These are phyloP conservation scores for Amphipyra tragopoginis DNA, from an alignment of 2,888 invertebrate species.

Conservation along the genomic window DNA sequence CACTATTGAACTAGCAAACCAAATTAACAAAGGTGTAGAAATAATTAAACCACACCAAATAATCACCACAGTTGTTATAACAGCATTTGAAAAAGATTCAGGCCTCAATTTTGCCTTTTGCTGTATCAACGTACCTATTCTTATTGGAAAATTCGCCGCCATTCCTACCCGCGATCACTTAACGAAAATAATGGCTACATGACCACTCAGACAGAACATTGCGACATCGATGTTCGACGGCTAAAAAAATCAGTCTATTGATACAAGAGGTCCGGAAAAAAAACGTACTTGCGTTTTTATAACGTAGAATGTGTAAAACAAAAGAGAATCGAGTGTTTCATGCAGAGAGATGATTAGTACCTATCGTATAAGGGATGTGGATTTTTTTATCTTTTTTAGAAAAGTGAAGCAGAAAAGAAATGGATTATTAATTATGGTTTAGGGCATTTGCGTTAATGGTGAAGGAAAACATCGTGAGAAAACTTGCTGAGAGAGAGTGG, in stretches of 20 bases:
- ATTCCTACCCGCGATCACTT: constrained; percentile 16
- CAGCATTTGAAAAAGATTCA: constrained; percentile 7
- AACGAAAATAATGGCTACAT: constrained; percentile 47
- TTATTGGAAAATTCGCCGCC: constrained; percentile 26
- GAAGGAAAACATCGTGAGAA: too few relatives aligned
- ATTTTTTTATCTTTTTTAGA: constrained; percentile 18
- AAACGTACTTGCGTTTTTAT: constrained; percentile 34
- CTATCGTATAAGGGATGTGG: constrained; percentile 15
- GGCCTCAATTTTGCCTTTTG: constrained; percentile 13
- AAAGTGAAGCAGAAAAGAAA: not conserved
- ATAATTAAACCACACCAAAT: too few relatives aligned
- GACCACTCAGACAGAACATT: constrained; percentile 60
- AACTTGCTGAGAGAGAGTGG: too few relatives aligned
- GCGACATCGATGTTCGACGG: constrained; percentile 33
- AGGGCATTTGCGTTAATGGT: too few relatives aligned
- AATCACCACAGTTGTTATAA: not conserved
- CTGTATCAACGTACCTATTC: constrained; percentile 2
- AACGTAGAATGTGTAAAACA: constrained; percentile 34
- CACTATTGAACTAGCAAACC: too few relatives aligned
- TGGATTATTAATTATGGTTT: too few relatives aligned
- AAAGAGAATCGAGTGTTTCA: constrained; percentile 25
- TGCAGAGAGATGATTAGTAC: constrained; percentile 30
- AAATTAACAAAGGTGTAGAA: too few relatives aligned
- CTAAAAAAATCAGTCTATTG: constrained; percentile 22
- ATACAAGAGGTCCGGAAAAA: constrained; percentile 30